Percentiles rank a stretch among this genome's conserved stretches.
Conservation (phyloP, 2,113 vertebrate species). For the Maccullochella peelii region DNA sequence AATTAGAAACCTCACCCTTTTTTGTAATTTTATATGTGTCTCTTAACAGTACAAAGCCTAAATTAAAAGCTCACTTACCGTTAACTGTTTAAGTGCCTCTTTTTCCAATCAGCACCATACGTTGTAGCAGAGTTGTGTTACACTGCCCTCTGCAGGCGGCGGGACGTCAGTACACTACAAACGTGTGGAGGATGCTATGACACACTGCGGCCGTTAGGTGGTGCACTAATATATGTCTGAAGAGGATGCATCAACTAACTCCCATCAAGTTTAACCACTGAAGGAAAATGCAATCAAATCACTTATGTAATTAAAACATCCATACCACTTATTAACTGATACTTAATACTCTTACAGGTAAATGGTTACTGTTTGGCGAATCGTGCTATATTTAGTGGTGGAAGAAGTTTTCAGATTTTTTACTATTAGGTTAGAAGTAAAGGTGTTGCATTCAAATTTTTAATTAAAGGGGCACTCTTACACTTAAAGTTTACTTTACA, state of each 20-base stretch:
- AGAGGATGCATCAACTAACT: neutral
- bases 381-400: too few relatives aligned
- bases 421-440: neutral
- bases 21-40: neutral
- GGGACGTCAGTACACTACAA: neutral
- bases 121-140: neutral
- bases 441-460: neutral
- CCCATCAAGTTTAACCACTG: neutral
- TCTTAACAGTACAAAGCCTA: neutral
- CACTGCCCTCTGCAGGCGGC: slow-evolving; percentile 42
- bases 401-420: neutral
- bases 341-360: too few relatives aligned
- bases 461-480: too few relatives aligned
- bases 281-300: neutral
- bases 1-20: neutral
- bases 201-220: neutral
- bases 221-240: neutral
- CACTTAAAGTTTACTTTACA: too few relatives aligned
- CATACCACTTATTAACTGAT: neutral
- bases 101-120: accelerated
- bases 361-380: too few relatives aligned
- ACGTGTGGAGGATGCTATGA: neutral
- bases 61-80: slow-evolving; percentile 12
- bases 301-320: neutral
- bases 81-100: neutral